Evolutionary conservation across 2,888 invertebrate genomes (phyloP).

Genomic region (Dryocosmus kuriphilus): DNA sequence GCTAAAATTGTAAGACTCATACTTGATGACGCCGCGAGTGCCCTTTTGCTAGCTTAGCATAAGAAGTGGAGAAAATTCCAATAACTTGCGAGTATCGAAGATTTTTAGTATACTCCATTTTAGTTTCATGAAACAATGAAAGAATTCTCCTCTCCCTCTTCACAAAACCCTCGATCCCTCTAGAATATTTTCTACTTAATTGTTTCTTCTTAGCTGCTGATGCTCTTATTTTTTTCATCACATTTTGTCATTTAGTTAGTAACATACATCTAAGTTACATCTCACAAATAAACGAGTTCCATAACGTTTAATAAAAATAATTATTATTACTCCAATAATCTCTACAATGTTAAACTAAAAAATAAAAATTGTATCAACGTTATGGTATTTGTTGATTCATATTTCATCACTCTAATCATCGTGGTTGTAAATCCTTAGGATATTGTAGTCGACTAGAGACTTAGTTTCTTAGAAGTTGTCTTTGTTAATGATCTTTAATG

Average conservation of each 20-base stretch:
- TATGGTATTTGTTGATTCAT: slow-evolving; percentile 40
- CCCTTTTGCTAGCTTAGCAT: no score
- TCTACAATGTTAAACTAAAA: slow-evolving; percentile 4
- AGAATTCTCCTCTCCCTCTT: neutral
- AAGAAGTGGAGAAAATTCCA: no score
- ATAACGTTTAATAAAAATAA: slow-evolving; percentile 33
- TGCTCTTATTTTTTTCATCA: neutral
- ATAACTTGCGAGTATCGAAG: no score
- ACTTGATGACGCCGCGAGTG: no score
- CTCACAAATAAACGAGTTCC: slow-evolving; percentile 10
- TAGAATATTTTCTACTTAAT: slow-evolving; percentile 20
- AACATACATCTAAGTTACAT: neutral
- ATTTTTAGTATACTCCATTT: no score
- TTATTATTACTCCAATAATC: neutral
- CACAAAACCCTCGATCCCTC: neutral
- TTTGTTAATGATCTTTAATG: slow-evolving; percentile 34
- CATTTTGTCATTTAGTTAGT: neutral
- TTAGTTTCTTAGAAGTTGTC: slow-evolving; percentile 29
- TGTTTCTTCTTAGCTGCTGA: slow-evolving; percentile 26
- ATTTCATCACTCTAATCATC: slow-evolving; percentile 17
- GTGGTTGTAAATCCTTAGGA: slow-evolving; percentile 31
- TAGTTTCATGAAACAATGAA: slow-evolving; percentile 26
- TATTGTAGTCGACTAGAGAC: slow-evolving; percentile 24
- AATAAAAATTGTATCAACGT: slow-evolving; percentile 23
- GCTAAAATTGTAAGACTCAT: neutral